Evolutionary conservation across 64 coral and sea anemone species (phyloP), one percentile per base, ranked within the genome.

Genomic region (Anthopleura sola): DNA sequence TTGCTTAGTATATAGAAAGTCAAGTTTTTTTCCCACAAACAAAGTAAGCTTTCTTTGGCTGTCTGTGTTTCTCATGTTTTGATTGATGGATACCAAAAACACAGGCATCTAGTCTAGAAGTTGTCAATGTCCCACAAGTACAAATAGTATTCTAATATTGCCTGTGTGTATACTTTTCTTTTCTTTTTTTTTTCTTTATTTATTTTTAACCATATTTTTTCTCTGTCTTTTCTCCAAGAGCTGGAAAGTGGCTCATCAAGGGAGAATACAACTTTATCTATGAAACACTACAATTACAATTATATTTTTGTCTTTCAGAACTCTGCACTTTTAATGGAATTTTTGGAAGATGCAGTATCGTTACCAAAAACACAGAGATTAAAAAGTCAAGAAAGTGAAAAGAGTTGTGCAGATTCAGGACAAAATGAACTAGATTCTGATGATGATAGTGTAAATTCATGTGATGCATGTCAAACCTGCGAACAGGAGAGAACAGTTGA

Each of bases 271-370:
- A n/a, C n/a, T n/a, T n/a, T n/a, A n/a, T n/a, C n/a, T n/a, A 44
- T 44, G 40, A 2, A 44, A 44, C 40, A 44, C 40, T 44, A 8
- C 40, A 44, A 44, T 2, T 44, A 44, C 39, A 40, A 2, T 40
- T 4, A 62, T n/a, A 24, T 62, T 23, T 47, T 89, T 55, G 79
- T 54, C 38, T 91, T 86, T 58, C 40, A 96, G 94, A 92, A 92
- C 64, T 88, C 90, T 84, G 90, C 90, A 24, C 68, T 96, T 84
- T 90, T 96, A 48, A 82, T 84, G 58, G 90, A 96, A 57, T 96
- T 96, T 92, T 76, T 96, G 49, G 76, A 80, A 64, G 86, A 77
- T 80, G 83, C 50, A 66, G 68, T n/a, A 69, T 36, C 60, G 14
- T 48, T 79, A 48, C 36, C 76, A 17, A 79, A 79, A 24, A 16